Base-by-base conservation (phyloP, 2,113 vertebrate species). In the Galbula dea region DNA sequence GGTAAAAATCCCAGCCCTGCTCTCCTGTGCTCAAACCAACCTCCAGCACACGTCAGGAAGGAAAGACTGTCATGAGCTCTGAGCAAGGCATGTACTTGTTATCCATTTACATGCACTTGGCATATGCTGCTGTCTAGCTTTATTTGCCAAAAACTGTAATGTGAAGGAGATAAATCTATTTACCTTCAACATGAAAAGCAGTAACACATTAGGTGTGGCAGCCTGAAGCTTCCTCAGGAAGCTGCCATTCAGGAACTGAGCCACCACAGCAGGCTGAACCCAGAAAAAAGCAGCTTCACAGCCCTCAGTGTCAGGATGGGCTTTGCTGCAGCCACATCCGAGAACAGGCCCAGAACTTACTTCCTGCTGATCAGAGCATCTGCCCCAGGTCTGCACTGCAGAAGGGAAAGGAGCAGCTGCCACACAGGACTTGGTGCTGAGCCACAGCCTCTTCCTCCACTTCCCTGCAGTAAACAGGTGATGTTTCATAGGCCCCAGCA, bases 141-240 rank as follows among this genome's bases (percentile, higher is more conserved):
- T 51, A 32, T 6, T 45, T 26, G 11, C 55, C 52, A 29, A 1
- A 1, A 62, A 46, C 2, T 32, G 7, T 20, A 48, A 34, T 0
- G 2, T 0, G 0, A 65, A 61, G 24, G 32, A 84, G 39, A 62
- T 34, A 11, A 8, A 89, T 63, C 66, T 61, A 7, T 30, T 83
- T 74, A 83, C 55, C 18, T 69, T 32, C 52, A 24, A 43, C 5
- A 55, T 30, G 43, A 83, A 80, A 80, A 80, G 46, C 41, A 49
- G 54, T 55, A 77, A 49, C 46, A 19, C 49, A 41, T 34, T 34
- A 72, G 61, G 83, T 29, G 67, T 8, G 65, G 43, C 65, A 63
- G 72, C 21, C 65, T 66, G 37, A 69, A 36, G 37, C 55, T 94
- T 90, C 93, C 92, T 88, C 46, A 77, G 95, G 88, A 88, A 95